Base-by-base conservation (phyloP, 2,797 vertebrate species). In the Cryptoprocta ferox region DNA sequence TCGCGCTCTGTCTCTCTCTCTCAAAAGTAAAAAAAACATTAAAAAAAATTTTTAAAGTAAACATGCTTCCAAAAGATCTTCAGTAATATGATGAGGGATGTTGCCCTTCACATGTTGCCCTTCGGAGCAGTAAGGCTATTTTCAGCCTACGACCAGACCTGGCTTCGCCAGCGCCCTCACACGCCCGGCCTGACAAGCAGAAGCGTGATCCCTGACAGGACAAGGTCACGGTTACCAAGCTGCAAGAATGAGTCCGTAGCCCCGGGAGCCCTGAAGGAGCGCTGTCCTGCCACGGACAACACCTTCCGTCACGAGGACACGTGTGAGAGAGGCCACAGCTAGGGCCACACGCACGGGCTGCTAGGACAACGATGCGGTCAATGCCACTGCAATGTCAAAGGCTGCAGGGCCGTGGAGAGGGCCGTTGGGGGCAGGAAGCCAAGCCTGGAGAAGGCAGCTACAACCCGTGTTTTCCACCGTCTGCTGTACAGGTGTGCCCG, bases 331-430 rank as follows among this genome's bases (percentile, higher is more conserved):
- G 16, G 48, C 3, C 2, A 3, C 0, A 1, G 39, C 8, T 16
- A 19, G 42, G 53, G 68, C 5, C 18, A 2, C 2, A 37, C 76
- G 15, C 0, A 0, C 28, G 53, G 63, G 53, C 37, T 0, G 0
- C 19, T 1, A 6, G 68, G 28, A 37, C 50, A 65, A 13, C 0
- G 2, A 5, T 1, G 0, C 0, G 3, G 53, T 59, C 32, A 39
- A 39, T 0, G 15, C 13, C 35, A 2, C n/a, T 5, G 21, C 1
- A 3, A 84, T 14, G 18, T 50, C 79, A 59, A 48, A 81, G 56
- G 65, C 70, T 16, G 6, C 1, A 5, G 13, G 35, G 18, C 42
- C 12, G 30, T 0, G 6, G 53, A 19, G 42, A 32, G 12, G n/a
- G 3, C 1, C 6, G 37, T 4, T 3, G 1, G n/a, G 21, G 28